These are phyloP conservation scores for Eumacrocentrus americanus DNA, from an alignment of 2,888 invertebrate species.

Conservation along the genomic window DNA sequence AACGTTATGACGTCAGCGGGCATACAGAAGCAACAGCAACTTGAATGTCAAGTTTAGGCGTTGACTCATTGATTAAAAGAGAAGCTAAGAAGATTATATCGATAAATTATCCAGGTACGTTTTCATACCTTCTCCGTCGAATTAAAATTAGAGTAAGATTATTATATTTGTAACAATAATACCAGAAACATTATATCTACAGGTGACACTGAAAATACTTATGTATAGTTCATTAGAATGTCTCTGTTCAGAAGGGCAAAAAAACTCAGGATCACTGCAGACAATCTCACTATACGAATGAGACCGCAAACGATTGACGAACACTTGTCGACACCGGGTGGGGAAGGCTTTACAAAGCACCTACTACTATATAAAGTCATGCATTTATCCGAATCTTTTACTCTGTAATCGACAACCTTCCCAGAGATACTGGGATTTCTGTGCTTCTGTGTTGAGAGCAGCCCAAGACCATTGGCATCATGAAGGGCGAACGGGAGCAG, in stretches of 20 bases:
- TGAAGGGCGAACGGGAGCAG: slow-evolving; percentile 30
- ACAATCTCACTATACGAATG: background rate
- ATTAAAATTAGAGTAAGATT: background rate
- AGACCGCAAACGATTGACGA: background rate
- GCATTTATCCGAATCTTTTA: slow-evolving; percentile 30
- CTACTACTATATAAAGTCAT: slow-evolving; percentile 32
- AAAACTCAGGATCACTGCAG: background rate
- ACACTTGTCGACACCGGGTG: slow-evolving; percentile 21
- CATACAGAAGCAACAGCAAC: too few relatives aligned
- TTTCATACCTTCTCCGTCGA: too few relatives aligned
- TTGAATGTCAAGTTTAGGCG: too few relatives aligned
- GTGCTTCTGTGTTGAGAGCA: too few relatives aligned
- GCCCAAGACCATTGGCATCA: background rate
- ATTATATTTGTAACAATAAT: too few relatives aligned
- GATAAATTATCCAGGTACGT: too few relatives aligned
- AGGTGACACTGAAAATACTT: background rate
- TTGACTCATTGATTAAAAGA: too few relatives aligned
- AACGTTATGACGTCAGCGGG: background rate
- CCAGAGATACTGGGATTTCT: background rate
- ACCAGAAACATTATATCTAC: background rate
- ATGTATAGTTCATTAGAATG: background rate
- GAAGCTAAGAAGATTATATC: too few relatives aligned
- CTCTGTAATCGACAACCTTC: background rate
- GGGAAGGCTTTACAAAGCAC: slow-evolving; percentile 21
- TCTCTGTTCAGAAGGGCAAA: background rate